Evolutionary conservation across 2,888 invertebrate genomes (phyloP).

Genomic region (Hypselothyrea guttata): DNA sequence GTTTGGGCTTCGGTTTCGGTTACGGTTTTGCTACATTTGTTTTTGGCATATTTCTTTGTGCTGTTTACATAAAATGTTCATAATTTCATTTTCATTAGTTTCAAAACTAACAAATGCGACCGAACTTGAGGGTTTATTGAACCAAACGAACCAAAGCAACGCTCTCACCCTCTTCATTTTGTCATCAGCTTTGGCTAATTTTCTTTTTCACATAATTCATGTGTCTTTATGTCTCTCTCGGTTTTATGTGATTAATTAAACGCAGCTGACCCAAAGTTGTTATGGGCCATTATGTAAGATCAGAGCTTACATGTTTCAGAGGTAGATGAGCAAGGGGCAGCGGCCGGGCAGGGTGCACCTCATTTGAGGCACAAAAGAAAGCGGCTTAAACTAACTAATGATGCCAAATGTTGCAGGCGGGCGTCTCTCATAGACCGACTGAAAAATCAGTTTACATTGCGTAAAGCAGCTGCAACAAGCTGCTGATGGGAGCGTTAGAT

Average conservation of each 20-base stretch:
- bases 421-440: slow-evolving; percentile 17
- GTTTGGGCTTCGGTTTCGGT: slow-evolving; percentile 31
- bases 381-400: slow-evolving; percentile 64
- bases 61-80: slow-evolving; percentile 73
- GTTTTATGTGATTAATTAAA: slow-evolving; percentile 66
- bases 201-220: slow-evolving; percentile 28
- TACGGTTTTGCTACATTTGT: slow-evolving; percentile 24
- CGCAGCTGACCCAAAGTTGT: slow-evolving; percentile 60
- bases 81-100: slow-evolving; percentile 73
- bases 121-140: slow-evolving; percentile 55
- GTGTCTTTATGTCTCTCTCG: slow-evolving; percentile 5
- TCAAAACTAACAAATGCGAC: slow-evolving; percentile 58
- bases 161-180: slow-evolving; percentile 34
- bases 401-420: slow-evolving; percentile 49
- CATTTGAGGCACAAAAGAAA: slow-evolving; percentile 62
- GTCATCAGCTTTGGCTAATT: slow-evolving; percentile 54
- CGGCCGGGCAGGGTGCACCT: slow-evolving; percentile 4
- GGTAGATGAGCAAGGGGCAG: slow-evolving; percentile 1
- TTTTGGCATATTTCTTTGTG: too few species aligned
- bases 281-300: slow-evolving; percentile 50
- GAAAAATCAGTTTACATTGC: slow-evolving; percentile 52
- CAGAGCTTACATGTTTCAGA: slow-evolving; percentile 61
- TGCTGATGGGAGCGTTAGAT: slow-evolving; percentile 52
- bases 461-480: slow-evolving; percentile 61
- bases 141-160: too few species aligned